Conservation (phyloP, 1,140 invertebrate genomes). For the Chironomus striatipennis region DNA sequence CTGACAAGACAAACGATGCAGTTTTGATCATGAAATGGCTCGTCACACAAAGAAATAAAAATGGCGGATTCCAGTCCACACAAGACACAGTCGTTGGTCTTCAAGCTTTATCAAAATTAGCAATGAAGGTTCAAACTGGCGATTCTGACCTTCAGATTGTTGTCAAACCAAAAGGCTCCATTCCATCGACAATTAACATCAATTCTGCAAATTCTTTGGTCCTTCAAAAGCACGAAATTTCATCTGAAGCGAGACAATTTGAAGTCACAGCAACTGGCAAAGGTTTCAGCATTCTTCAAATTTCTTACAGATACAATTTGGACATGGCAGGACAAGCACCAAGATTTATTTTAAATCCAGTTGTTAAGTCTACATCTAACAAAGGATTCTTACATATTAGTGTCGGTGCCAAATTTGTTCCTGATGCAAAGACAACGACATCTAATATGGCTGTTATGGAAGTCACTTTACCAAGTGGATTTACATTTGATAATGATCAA, state of each 20-base stretch:
- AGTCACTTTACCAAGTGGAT: constrained; percentile 74
- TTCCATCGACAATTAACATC: not conserved
- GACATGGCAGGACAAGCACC: constrained; percentile 72
- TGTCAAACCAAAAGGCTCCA: not conserved
- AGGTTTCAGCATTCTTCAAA: not conserved
- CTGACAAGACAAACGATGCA: constrained; percentile 46
- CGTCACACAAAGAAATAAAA: constrained; percentile 55
- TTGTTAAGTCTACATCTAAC: constrained; percentile 62
- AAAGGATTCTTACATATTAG: constrained; percentile 63
- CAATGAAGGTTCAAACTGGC: constrained; percentile 31
- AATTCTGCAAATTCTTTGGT: not conserved
- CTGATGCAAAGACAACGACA: constrained; percentile 25
- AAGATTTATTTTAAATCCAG: constrained; percentile 67
- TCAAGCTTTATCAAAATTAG: constrained; percentile 50
- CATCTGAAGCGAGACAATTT: not conserved
- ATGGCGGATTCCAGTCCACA: constrained; percentile 64
- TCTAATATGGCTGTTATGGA: constrained; percentile 89
- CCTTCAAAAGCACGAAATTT: not conserved
- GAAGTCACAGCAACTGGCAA: constrained; percentile 5
- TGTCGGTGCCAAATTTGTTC: constrained; percentile 49
- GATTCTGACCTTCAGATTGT: not conserved
- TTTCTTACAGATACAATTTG: constrained; percentile 66
- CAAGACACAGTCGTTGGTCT: constrained; percentile 54
- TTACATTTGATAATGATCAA: constrained; percentile 61
- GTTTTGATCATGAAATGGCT: constrained; percentile 55